Evolutionary conservation across 2,797 vertebrate genomes (phyloP), one percentile per base, ranked within the genome.

Genomic region (Arctocebus calabarensis): DNA sequence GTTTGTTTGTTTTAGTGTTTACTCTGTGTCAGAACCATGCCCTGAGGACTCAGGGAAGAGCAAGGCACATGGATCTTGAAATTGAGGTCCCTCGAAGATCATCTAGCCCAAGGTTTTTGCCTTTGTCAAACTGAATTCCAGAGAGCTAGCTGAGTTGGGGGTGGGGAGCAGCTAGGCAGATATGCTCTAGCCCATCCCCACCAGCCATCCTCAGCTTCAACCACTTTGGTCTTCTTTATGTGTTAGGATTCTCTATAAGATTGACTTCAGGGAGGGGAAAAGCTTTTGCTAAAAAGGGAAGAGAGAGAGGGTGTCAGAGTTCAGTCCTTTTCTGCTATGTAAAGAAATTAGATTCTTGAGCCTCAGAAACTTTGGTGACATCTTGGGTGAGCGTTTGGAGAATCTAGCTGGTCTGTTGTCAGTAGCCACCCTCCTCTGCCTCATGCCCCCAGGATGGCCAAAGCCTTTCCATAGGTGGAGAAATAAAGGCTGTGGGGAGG

Each of bases 71-170:
- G 32, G 43, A 74, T 1, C 32, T 87, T 84, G 43, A 93, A 94
- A 68, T 64, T 13, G 48, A 62, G 19, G 5, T 57, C 7, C 10
- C 5, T 71, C 13, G 74, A 57, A 34, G 20, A 64, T 37, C 20
- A 70, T 66, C 7, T 64, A 88, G 43, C 32, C 22, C 19, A 55
- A 3, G 32, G 12, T 55, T 77, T 86, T 62, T 57, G 27, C 10
- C 48, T 82, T 94, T 91, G 61, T 77, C 88, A 68, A 68, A 52
- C 19, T 68, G 57, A 73, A 86, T 57, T 85, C 61, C 55, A 68
- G 34, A 40, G 20, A 48, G 7, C 52, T 87, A 48, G 37, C 3
- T 34, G 34, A 10, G 71, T 7, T 23, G 43, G 43, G 37, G 87
- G 17, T 7, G 43, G 43, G 12, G 6, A 71, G 48, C 84, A 74